Evolutionary conservation across 1,140 invertebrate species (phyloP), one percentile per base, ranked within the genome.

Genomic region (Pseudomyrmex sp.): DNA sequence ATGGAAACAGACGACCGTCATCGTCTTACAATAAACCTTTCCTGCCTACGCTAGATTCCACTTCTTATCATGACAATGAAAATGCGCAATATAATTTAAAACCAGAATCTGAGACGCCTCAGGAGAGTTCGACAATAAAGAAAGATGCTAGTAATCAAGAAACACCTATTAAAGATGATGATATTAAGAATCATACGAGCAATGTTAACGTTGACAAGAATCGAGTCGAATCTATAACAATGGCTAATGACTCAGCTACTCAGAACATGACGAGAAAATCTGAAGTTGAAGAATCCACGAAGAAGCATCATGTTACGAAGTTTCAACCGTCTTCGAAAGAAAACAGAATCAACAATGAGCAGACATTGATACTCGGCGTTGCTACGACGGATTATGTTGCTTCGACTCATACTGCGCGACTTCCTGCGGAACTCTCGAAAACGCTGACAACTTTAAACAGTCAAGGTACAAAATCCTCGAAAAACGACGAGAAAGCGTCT

Each of bases 1-100:
- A 88, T 84, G 88, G 86, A 4, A 91, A 94, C 10, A 91, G 94
- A 18, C 92, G 93, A 72, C 95, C 95, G 0, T 88, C 95, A 44
- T 93, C 95, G 2, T 92, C 95, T 1, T 95, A 96, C 73, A 96
- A 35, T 35, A 35, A 96, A 84, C 95, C 95, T 0, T 76, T 95
- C 46, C 95, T 89, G 48, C 46, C 95, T 2, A 72, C 92, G 0
- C 76, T 92, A 13, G 88, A 92, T 61, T 87, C 89, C 7, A 87
- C 63, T 62, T 88, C 89, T 62, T 85, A 87, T 56, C 62, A 69
- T 7, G 88, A 91, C 0, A 90, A 92, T 82, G 89, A 84, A 13
- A 91, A 90, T 50, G 70, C 62, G 2, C 87, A 90, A 10, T 2
- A 56, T 3, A 84, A 90, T 56, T 26, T 68, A 18, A 86, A 88